Evolutionary conservation across 2,888 invertebrate species (phyloP).

Genomic region (Orthosia gothica): DNA sequence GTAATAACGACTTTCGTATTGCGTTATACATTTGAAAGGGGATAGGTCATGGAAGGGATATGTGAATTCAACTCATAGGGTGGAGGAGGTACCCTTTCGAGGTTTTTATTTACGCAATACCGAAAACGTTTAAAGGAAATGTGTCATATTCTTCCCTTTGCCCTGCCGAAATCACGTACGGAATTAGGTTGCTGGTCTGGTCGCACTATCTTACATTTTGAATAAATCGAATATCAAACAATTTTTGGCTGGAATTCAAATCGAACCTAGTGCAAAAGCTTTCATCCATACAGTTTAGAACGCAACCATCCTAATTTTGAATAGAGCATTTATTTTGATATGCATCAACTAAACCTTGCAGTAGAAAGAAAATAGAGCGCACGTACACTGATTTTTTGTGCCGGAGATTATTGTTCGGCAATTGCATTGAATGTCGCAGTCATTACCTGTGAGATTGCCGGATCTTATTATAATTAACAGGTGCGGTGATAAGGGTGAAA

Average conservation of each 20-base stretch:
- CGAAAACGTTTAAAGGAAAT: no score
- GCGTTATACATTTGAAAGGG: no score
- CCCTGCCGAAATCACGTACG: no score
- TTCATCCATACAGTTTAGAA: not conserved
- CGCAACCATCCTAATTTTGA: not conserved
- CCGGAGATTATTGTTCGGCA: not conserved
- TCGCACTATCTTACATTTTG: no score
- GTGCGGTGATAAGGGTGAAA: not conserved
- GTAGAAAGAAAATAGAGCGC: conserved; percentile 26
- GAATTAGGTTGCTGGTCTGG: no score
- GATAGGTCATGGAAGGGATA: no score
- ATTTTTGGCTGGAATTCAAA: not conserved
- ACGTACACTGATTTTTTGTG: not conserved
- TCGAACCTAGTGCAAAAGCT: not conserved
- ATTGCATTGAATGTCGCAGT: conserved; percentile 1
- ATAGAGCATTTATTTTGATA: conserved; percentile 7
- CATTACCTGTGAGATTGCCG: not conserved
- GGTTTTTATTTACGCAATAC: no score
- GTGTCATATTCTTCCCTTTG: no score
- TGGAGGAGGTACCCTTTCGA: no score
- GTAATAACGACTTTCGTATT: no score
- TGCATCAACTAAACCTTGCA: not conserved
- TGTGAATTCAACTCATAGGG: no score
- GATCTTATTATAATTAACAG: not conserved
- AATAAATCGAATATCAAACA: no score